phyloP scores from a whole-genome alignment of 2,888 invertebrate genomes.

The Sipha maydis region DNA sequence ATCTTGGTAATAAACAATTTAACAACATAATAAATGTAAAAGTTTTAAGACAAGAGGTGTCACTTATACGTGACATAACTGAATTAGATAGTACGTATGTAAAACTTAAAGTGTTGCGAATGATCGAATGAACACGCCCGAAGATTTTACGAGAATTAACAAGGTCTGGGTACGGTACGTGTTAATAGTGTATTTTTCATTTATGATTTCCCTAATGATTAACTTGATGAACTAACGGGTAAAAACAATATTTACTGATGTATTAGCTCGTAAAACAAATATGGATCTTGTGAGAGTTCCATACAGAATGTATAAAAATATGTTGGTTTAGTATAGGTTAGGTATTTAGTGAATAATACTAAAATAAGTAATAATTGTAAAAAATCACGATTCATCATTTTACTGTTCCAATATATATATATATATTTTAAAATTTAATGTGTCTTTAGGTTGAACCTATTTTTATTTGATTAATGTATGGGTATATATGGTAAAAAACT shows the following conservation, averaged over 20 bases:
- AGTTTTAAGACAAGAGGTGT: neutral
- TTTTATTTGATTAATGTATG: too few relatives aligned
- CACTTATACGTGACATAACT: slow-evolving; percentile 38
- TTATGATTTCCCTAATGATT: slow-evolving; percentile 31
- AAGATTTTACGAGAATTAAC: slow-evolving; percentile 34
- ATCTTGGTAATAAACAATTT: neutral
- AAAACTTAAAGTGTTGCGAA: neutral
- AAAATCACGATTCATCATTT: neutral
- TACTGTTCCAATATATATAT: too few relatives aligned
- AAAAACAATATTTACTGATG: slow-evolving; percentile 12
- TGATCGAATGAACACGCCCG: slow-evolving; percentile 20
- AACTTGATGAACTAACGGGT: slow-evolving; percentile 1
- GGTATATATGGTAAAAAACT: too few relatives aligned
- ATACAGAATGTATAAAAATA: slow-evolving; percentile 8
- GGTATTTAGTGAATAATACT: too few relatives aligned
- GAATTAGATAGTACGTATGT: slow-evolving; percentile 30
- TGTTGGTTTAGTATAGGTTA: neutral
- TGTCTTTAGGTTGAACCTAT: too few relatives aligned
- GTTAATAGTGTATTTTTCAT: slow-evolving; percentile 37
- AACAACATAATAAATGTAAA: slow-evolving; percentile 12
- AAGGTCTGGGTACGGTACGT: neutral
- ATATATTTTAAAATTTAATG: too few relatives aligned
- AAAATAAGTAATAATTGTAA: too few relatives aligned
- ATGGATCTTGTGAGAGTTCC: slow-evolving; percentile 1
- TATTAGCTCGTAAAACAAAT: slow-evolving; percentile 21